These are phyloP conservation scores for Manis pentadactyla DNA, from an alignment of 2,797 vertebrate genomes.

Conservation along the genomic window DNA sequence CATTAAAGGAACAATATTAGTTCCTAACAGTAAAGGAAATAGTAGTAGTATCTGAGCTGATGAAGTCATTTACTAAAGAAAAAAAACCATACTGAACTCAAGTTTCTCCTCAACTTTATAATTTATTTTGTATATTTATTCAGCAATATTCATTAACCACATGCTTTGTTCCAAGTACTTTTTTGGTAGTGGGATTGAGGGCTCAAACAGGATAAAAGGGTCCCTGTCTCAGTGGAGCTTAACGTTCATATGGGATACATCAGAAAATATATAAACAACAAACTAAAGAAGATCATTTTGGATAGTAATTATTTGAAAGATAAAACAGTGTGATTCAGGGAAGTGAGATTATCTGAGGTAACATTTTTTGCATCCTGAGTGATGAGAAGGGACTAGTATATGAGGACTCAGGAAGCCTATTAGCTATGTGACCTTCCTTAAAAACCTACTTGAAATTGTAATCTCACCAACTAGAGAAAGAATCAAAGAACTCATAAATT, in stretches of 20 bases:
- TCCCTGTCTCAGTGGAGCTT: background rate
- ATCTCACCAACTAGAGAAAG: background rate
- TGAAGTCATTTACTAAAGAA: background rate
- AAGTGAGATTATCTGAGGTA: background rate
- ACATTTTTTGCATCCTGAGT: background rate
- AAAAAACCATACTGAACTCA: background rate
- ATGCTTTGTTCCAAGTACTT: background rate
- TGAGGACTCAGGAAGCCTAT: background rate
- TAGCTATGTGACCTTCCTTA: background rate
- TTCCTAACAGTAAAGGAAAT: background rate
- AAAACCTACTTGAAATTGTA: background rate
- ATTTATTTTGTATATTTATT: background rate
- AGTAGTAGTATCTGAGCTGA: background rate
- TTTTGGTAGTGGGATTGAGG: background rate
- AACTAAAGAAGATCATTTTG: background rate
- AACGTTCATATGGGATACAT: background rate
- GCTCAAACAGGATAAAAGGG: background rate
- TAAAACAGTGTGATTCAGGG: background rate
- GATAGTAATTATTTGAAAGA: constrained; percentile 16
- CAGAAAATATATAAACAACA: constrained; percentile 28
- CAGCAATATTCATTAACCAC: background rate
- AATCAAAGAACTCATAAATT: constrained; percentile 10
- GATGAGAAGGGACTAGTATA: background rate
- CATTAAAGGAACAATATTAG: background rate
- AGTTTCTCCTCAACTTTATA: background rate